Base-by-base conservation (phyloP, 1,140 invertebrate species). In the Drosophila lini region DNA sequence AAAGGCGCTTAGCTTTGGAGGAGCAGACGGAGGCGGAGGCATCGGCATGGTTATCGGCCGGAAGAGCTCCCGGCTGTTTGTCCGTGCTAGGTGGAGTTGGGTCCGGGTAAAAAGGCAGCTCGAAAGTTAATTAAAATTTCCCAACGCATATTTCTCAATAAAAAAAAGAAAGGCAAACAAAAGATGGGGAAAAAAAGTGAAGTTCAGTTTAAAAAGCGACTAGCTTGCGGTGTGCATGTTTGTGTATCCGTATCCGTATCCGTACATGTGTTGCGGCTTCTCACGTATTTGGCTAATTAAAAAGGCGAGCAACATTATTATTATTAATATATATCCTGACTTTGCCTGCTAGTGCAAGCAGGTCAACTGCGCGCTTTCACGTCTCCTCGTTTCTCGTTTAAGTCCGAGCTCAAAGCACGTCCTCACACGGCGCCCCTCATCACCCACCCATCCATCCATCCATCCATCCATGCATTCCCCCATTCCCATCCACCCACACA, bases 71-170 rank as follows among this genome's bases (percentile, higher is more conserved):
- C 42, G 65, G 68, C 52, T 58, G 41, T 71, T 71, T 71, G 42
- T 50, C 53, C 53, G 31, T 38, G 31, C 44, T 32, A 52, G 28
- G 9, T 8, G 60, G 60, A 50, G 42, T 19, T 25, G 9, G 65
- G 65, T 58, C 52, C 28, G 40, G 65, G 53, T 22, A 41, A 40
- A 34, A 42, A 42, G 65, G 62, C 42, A 34, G 36, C 53, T 31
- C 36, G 32, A 71, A 71, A 71, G 55, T 73, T 73, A 73, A 73
- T 73, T 71, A 73, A 73, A 73, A 73, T 71, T 73, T 70, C 58
- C 8, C 65, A 41, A 59, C 53, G 69, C 44, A 70, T 53, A 70
- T 70, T 76, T 45, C 65, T 69, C 58, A 48, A 64, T 78, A 63
- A 57, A 38, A 53, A 28, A 4, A 15, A 45, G 31, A 19, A 50